Base-by-base conservation (phyloP, 1,140 invertebrate species). In the Chymomyza costata region DNA sequence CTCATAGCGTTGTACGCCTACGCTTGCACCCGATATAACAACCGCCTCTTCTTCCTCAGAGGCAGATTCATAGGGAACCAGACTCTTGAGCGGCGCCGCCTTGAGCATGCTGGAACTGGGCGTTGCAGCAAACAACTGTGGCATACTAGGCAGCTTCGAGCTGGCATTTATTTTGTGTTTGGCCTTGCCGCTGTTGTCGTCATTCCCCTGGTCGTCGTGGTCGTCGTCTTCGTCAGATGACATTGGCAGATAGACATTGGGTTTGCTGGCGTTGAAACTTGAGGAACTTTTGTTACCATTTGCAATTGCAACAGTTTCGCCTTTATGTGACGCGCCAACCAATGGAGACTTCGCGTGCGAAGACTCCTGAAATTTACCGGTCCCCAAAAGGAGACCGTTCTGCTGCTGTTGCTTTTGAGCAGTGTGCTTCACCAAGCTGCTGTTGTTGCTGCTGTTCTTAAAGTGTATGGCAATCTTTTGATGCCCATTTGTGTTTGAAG, bases 21-120 rank as follows among this genome's bases (percentile, higher is more conserved):
- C 28, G 50, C 54, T 14, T 21, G 51, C 15, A 30, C 53, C 35
- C 35, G 47, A 19, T 39, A 52, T 40, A 40, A 53, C 28, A 44
- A 48, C 21, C 3, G 40, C 10, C 15, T 83, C 61, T 39, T 85
- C 83, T 46, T 84, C 83, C 11, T 83, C 83, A 0, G 83, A 81
- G 55, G 84, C 84, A 1, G 70, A 83, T 46, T 78, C 83, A 46
- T 85, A 85, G 11, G 84, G 84, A 14, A 85, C 84, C 19, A 85
- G 62, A 39, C 84, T 85, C 48, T 85, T 85, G 0, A 82, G 64
- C 25, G 66, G 54, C 13, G 52, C 53, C 70, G 80, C 67, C 16
- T 54, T 80, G 15, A 73, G 71, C 71, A 78, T 81, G 44, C 65
- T 81, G 30, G 74, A 6, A 19, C 21, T 40, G 3, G 38, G 17